These are phyloP conservation scores for Pluvialis apricaria DNA, from an alignment of 2,113 vertebrate genomes.

Conservation along the genomic window DNA sequence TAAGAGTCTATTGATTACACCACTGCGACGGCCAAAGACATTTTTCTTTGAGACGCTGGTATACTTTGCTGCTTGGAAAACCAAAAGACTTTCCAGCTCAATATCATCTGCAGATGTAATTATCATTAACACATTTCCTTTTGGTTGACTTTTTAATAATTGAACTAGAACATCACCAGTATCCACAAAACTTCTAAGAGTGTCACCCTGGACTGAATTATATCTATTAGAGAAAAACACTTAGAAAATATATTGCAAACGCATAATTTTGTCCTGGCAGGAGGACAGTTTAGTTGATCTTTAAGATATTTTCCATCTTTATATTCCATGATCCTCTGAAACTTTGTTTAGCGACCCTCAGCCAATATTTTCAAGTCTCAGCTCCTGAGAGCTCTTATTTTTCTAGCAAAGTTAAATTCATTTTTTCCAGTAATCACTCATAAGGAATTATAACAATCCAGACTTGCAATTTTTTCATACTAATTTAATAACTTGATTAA, in stretches of 20 bases:
- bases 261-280: not conserved
- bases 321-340: not conserved
- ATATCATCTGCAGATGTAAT: not conserved
- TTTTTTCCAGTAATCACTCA: slow-evolving; percentile 1
- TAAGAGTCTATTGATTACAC: not conserved
- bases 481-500: not conserved
- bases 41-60: not conserved
- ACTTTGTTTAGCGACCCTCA: not conserved
- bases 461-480: not conserved
- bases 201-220: not conserved
- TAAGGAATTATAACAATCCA: not conserved
- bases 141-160: not conserved
- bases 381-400: not conserved
- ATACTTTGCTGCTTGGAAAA: not conserved
- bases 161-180: not conserved
- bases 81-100: not conserved
- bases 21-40: not conserved
- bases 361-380: not conserved
- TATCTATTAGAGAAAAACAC: not conserved
- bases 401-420: not conserved
- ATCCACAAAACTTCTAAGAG: not conserved
- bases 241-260: not conserved
- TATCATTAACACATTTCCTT: not conserved
- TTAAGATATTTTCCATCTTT: not conserved
- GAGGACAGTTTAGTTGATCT: not conserved